These are phyloP conservation scores for Hylomyscus alleni DNA, from an alignment of 2,797 vertebrate species.

Conservation along the genomic window DNA sequence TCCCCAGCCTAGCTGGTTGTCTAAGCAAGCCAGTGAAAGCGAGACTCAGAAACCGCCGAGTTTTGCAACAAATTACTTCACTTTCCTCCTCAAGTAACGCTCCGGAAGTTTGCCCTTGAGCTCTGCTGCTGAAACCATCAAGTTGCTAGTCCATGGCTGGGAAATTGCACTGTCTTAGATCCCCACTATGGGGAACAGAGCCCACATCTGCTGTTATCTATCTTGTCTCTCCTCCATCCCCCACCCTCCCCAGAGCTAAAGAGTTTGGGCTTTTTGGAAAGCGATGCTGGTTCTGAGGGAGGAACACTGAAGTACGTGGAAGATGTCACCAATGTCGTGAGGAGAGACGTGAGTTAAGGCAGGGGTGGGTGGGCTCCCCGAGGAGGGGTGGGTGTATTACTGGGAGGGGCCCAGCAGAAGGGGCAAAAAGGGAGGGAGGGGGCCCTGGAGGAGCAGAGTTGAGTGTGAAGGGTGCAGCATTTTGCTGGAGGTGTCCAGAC, in stretches of 20 bases:
- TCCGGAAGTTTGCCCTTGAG: background rate
- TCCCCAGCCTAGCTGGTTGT: background rate
- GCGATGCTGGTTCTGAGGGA: background rate
- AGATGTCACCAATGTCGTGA: constrained; percentile 71
- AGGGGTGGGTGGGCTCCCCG: background rate
- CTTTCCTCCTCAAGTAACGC: background rate
- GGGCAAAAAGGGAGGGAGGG: too few species aligned
- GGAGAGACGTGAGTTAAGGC: constrained; percentile 79
- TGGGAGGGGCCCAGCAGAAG: background rate
- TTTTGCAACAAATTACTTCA: too few species aligned
- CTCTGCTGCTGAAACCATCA: fast-evolving
- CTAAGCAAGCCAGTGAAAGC: fast-evolving
- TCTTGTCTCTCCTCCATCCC: background rate
- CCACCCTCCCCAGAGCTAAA: constrained; percentile 68
- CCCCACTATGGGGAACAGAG: background rate
- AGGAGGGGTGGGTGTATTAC: background rate
- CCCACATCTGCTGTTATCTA: fast-evolving
- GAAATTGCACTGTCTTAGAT: fast-evolving
- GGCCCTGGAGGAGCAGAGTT: background rate
- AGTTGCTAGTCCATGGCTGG: fast-evolving
- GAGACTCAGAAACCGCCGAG: background rate
- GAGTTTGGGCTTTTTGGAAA: constrained; percentile 80
- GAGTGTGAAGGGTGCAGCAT: too few species aligned
- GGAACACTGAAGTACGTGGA: constrained; percentile 65
- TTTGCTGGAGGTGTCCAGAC: background rate